Percentiles rank a stretch among this genome's conserved stretches.
Conservation (phyloP, 2,113 vertebrate genomes). For the Malurus cyaneus region DNA sequence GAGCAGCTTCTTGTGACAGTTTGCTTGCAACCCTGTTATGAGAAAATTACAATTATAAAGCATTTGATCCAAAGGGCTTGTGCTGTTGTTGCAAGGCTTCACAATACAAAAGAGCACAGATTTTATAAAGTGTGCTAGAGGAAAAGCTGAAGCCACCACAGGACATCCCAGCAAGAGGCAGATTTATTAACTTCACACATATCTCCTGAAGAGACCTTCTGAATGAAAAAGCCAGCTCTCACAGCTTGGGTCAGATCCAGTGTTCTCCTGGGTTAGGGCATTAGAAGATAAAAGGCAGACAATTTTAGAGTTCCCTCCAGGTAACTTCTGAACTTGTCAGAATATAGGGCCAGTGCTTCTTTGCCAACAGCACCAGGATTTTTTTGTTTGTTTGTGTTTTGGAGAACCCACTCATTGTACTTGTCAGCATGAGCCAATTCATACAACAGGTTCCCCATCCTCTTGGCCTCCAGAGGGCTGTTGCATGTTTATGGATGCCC, state of each 20-base stretch:
- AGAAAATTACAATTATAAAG: neutral
- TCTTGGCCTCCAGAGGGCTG: neutral
- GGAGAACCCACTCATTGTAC: neutral
- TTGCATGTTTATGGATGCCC: neutral
- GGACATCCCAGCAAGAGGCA: neutral
- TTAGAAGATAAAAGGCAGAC: neutral
- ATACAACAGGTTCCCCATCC: neutral
- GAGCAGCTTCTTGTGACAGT: neutral
- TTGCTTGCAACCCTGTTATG: slow-evolving; percentile 10
- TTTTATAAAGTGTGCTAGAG: neutral
- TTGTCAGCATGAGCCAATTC: neutral
- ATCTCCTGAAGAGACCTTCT: neutral
- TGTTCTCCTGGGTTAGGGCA: neutral
- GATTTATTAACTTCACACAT: neutral
- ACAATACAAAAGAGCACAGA: neutral
- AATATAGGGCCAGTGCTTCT: neutral
- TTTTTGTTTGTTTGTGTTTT: neutral
- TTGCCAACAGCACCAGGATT: neutral
- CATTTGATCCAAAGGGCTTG: neutral
- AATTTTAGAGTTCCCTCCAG: neutral
- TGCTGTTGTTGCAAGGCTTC: neutral
- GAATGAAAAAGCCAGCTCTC: neutral
- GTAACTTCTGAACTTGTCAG: neutral
- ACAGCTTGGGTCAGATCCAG: neutral
- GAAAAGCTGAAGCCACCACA: neutral